Evolutionary conservation across 2,888 invertebrate species (phyloP), one percentile per base, ranked within the genome.

Genomic region (Zele albiditarsus): DNA sequence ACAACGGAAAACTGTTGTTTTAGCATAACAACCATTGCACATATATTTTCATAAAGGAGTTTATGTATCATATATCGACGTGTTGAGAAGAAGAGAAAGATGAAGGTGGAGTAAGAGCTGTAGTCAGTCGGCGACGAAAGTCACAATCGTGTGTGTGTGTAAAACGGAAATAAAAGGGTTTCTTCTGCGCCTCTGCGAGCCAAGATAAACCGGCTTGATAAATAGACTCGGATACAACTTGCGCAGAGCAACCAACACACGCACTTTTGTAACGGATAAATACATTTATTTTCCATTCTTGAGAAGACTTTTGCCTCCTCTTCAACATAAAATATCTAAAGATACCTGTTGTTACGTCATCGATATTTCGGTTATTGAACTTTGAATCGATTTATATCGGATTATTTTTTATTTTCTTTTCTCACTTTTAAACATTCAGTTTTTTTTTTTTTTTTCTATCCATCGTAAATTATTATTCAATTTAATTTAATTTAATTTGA

Each of bases 171-270:
- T 31, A 49, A 67, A 73, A 73, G 53, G 68, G 63, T 69, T 49
- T 28, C 16, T 60, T 42, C 74, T 27, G 76, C 69, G 73, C 76
- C 76, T 73, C 73, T 63, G 65, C 63, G 58, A 57, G 76, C 76
- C 76, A 73, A 75, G 73, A 76, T 76, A 76, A 76, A 76, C 76
- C 70, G 28, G 73, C 70, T 73, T 76, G 76, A 76, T 73, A 73
- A 76, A 76, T 76, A 76, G 73, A 73, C 73, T 73, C 66, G 74
- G 31, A 76, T 73, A 70, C 66, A 53, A 53, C 28, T 20, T 53
- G 31, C 72, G 49, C 28, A 42, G 46, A 46, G 65, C 33, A 33
- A 38, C 62, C 58, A 46, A 27, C 66, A 58, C 31, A 62, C n/a
- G n/a, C 5, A 31, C 16, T 66, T 58, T 46, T 53, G 28, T 67